A percentile compares a stretch with the other conserved stretches of the same genome.
These are phyloP conservation scores for Hydractinia symbiolongicarpus DNA, from an alignment of 30 jellyfish, hydroid and myxozoan genomes.

Conservation along the genomic window DNA sequence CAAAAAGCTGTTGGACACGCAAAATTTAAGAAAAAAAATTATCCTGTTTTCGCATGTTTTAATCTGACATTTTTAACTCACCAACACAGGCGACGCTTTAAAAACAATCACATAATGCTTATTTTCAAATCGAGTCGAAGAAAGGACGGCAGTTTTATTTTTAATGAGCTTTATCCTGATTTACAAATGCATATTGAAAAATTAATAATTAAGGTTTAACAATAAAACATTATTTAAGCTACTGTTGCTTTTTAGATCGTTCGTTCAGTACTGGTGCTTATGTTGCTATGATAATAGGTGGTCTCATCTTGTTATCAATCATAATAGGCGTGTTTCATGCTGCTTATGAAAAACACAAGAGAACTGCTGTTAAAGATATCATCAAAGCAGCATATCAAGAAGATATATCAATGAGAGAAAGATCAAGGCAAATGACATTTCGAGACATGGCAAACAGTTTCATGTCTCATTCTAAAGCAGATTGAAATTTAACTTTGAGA, in stretches of 20 bases:
- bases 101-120: too few species aligned
- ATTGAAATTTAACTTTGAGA: too few species aligned
- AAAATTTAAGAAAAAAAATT: too few species aligned
- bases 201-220: too few species aligned
- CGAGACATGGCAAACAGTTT: background rate
- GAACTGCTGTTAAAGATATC: conserved; percentile 53
- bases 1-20: too few species aligned
- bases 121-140: too few species aligned
- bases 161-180: too few species aligned
- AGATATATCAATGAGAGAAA: conserved; percentile 30
- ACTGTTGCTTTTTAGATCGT: conserved; percentile 39
- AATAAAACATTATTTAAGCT: background rate
- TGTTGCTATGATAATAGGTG: conserved; percentile 60
- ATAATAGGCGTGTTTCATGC: conserved; percentile 54
- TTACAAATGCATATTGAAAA: too few species aligned
- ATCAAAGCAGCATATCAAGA: conserved; percentile 51
- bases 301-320: conserved; percentile 53
- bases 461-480: background rate
- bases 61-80: too few species aligned
- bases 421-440: background rate
- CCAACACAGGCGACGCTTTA: too few species aligned
- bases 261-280: conserved; percentile 45
- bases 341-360: conserved; percentile 36
- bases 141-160: too few species aligned
- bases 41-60: too few species aligned